Conservation (phyloP, 2,888 invertebrate species). For the Phaonia tiefii region DNA sequence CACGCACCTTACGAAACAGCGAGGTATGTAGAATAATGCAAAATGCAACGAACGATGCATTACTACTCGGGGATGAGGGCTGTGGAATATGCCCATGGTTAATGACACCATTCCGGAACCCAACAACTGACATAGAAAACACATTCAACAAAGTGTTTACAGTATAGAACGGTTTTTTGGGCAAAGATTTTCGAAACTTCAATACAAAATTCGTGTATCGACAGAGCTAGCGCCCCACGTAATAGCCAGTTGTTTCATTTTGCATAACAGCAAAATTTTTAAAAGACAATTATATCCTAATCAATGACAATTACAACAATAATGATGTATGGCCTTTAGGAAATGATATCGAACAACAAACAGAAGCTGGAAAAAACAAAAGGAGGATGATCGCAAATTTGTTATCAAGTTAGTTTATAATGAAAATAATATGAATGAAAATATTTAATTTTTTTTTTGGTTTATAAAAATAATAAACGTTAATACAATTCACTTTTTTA, state of each 20-base stretch:
- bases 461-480: no score
- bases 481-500: no score
- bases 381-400: slow-evolving; percentile 18
- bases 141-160: no score
- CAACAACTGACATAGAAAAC: background rate
- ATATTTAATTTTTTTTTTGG: no score
- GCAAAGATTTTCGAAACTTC: no score
- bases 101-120: slow-evolving; percentile 4
- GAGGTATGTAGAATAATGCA: slow-evolving; percentile 41
- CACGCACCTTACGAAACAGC: slow-evolving; percentile 47
- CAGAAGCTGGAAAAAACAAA: slow-evolving; percentile 13
- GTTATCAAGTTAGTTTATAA: background rate
- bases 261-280: no score
- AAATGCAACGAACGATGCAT: slow-evolving; percentile 47
- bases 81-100: slow-evolving; percentile 4
- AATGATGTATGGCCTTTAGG: background rate
- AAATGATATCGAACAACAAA: background rate
- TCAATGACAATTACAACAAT: slow-evolving; percentile 1
- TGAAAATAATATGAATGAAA: no score
- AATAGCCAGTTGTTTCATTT: background rate
- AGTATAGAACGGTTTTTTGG: no score
- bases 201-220: background rate
- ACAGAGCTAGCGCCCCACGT: slow-evolving; percentile 10
- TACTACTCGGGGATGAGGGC: slow-evolving; percentile 46
- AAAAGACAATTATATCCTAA: background rate